These are phyloP conservation scores for Reticulitermes speratus DNA, from an alignment of 1,140 invertebrate genomes.

Conservation along the genomic window DNA sequence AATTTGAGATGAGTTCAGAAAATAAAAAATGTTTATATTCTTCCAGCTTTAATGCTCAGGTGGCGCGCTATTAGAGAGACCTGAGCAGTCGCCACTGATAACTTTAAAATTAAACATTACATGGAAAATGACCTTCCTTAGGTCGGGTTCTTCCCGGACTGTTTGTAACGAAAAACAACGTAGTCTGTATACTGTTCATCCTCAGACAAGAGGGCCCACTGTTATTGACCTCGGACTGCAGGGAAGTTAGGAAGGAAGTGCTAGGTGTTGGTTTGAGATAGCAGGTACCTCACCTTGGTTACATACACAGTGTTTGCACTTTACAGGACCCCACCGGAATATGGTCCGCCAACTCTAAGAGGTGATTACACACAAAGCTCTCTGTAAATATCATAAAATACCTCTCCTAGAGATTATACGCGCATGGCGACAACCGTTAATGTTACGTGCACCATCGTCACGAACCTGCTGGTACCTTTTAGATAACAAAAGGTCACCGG, in stretches of 20 bases:
- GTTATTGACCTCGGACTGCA: constrained; percentile 3
- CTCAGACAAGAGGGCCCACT: constrained; percentile 1
- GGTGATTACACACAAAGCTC: constrained; percentile 7
- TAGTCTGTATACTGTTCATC: background rate
- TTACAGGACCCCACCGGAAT: constrained; percentile 3
- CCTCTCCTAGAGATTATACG: background rate
- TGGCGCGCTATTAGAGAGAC: too few species aligned
- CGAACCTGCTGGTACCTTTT: background rate
- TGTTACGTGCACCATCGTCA: background rate
- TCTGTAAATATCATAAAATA: constrained; percentile 4
- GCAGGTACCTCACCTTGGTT: background rate
- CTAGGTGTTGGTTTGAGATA: background rate
- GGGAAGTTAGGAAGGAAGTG: background rate
- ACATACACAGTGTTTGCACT: background rate
- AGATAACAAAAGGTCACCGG: background rate
- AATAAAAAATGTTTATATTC: too few species aligned
- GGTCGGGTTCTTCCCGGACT: too few species aligned
- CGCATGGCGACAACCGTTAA: background rate
- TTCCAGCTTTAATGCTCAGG: too few species aligned
- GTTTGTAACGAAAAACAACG: too few species aligned
- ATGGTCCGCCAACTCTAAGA: background rate
- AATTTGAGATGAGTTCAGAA: too few species aligned
- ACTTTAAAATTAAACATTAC: too few species aligned
- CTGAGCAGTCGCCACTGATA: too few species aligned
- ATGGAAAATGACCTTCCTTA: too few species aligned